Conservation (phyloP, 2,888 invertebrate genomes). For the Agrotis exclamationis region DNA sequence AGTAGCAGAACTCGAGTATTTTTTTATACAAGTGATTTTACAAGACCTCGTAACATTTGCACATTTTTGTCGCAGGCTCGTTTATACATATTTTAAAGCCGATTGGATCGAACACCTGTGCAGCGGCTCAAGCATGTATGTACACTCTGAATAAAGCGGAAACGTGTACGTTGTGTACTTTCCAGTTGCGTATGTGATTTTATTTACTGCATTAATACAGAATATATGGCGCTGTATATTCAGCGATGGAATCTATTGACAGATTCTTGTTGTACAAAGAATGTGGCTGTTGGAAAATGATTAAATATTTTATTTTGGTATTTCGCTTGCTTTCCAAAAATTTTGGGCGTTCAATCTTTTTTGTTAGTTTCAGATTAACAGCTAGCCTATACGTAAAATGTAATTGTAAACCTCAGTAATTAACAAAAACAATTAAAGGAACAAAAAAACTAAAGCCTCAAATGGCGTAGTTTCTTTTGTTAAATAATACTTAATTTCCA, state of each 20-base stretch:
- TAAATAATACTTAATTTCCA: background rate
- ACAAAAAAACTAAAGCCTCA: too few relatives aligned
- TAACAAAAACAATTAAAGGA: background rate
- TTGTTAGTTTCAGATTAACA: too few relatives aligned
- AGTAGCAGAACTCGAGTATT: background rate
- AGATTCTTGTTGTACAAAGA: constrained; percentile 5
- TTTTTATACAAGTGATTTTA: background rate
- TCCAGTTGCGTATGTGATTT: constrained; percentile 19
- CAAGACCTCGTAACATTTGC: background rate
- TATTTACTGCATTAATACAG: constrained; percentile 40
- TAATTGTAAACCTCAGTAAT: background rate
- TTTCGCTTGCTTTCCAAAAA: background rate
- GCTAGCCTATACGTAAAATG: background rate
- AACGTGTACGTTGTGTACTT: constrained; percentile 45
- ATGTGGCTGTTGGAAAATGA: constrained; percentile 2
- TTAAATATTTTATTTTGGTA: background rate
- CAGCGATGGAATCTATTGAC: constrained; percentile 11
- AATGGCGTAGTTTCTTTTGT: background rate
- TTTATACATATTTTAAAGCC: constrained; percentile 54
- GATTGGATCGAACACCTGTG: constrained; percentile 46
- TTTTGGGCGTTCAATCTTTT: background rate
- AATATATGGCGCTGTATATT: background rate
- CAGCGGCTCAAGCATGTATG: constrained; percentile 33
- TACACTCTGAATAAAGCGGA: constrained; percentile 61
- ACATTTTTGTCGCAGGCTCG: constrained; percentile 22